Base-by-base conservation (phyloP, 2,113 vertebrate genomes). In the Melanotaenia duboulayi region DNA sequence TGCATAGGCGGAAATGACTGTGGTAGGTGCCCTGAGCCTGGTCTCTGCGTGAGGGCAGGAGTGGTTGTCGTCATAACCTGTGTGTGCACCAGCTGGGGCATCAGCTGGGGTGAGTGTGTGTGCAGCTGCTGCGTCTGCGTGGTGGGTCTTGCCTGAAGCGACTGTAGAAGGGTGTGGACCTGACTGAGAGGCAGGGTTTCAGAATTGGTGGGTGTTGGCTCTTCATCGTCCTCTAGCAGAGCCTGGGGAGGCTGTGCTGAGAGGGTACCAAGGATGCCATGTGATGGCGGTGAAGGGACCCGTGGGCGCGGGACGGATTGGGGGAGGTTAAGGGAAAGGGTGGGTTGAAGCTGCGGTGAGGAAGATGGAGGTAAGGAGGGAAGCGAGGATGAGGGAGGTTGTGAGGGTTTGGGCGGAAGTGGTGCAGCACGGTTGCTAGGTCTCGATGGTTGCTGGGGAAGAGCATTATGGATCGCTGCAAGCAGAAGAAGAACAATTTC, bases 381-480 rank as follows among this genome's bases (percentile, higher is more conserved):
- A 1, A 83, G 80, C 0, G 79, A 72, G 23, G 85, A 65, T 25
- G 84, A 74, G 23, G 94, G 93, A 6, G 94, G 94, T 37, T 94
- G 95, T 1, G 91, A 3, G 1, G 93, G 90, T 86, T 96, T 97
- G 3, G 94, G 94, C 44, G 96, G 96, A 19, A 96, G 93, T 19
- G 96, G 92, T 0, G 96, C 96, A 0, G 95, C 96, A 22, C 95
- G 93, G 90, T 95, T 94, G 62, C 95, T 97, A n/a, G 96, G 96
- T 70, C 96, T 91, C 0, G 96, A 96, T 7, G 96, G 96, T 87
- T 97, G 96, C 89, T 96, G 96, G 71, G 96, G 96, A 85, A 98
- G 93, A 67, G 96, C 95, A 9, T 94, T 96, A 93, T 98, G 96
- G 89, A 97, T 90, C 81, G 96, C 96, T 98, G 90, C 1, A 65